Conservation (phyloP, 2,797 vertebrate genomes). For the Columba guinea region DNA sequence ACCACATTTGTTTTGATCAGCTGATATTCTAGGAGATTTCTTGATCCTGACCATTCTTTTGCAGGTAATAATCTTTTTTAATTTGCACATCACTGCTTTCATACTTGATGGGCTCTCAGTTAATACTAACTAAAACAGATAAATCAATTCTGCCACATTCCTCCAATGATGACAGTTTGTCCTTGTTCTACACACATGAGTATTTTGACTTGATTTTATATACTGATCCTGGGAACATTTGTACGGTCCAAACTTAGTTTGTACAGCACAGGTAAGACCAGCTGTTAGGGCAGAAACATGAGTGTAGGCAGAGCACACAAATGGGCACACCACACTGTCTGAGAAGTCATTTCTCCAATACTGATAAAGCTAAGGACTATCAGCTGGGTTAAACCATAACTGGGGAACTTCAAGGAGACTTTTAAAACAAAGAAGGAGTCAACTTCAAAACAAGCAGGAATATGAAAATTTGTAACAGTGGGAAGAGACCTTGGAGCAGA, state of each 20-base stretch:
- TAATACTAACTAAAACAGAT: constrained; percentile 27
- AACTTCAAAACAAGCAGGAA: neutral
- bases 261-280: neutral
- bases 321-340: neutral
- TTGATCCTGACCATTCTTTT: neutral
- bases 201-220: neutral
- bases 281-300: neutral
- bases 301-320: neutral
- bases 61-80: constrained; percentile 27
- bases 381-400: neutral
- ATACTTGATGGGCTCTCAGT: constrained; percentile 11
- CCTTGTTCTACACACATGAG: neutral
- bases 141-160: neutral
- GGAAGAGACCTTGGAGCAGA: neutral
- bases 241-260: neutral
- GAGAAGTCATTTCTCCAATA: neutral
- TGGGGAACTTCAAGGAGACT: neutral
- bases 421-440: neutral
- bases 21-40: neutral
- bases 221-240: neutral
- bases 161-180: constrained; percentile 15
- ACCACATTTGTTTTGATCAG: constrained; percentile 54
- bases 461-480: neutral
- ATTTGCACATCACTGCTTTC: constrained; percentile 23
- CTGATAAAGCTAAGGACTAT: neutral